Conservation (phyloP, 2,113 vertebrate species). For the Sinocyclocheilus rhinocerous region DNA sequence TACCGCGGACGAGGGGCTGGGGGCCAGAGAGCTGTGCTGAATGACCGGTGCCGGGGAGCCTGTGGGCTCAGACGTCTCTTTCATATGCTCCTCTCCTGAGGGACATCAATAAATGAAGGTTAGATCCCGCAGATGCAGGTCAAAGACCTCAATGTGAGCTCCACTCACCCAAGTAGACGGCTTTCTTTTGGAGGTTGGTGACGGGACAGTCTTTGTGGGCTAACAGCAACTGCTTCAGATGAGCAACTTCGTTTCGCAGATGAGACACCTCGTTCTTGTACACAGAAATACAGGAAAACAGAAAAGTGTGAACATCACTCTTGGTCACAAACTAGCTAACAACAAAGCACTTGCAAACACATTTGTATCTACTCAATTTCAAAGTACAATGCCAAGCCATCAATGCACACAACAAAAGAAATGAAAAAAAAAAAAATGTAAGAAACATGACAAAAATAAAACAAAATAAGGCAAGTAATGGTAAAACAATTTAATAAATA, state of each 20-base stretch:
- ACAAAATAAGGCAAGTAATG: too few relatives aligned
- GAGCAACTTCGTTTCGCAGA: conserved; percentile 94
- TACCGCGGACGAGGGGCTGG: conserved; percentile 66
- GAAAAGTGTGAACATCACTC: not conserved
- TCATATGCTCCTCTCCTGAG: conserved; percentile 87
- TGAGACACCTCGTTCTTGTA: conserved; percentile 87
- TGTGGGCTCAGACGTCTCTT: conserved; percentile 86
- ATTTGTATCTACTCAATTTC: not conserved
- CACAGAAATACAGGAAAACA: conserved; percentile 30
- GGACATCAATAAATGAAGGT: conserved; percentile 13
- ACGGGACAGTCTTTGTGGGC: conserved; percentile 99
- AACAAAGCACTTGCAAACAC: not conserved
- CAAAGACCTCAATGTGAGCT: not conserved
- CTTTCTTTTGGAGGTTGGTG: conserved; percentile 95
- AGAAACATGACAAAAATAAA: not conserved
- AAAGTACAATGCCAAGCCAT: not conserved
- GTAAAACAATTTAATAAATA: too few relatives aligned
- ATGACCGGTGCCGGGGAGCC: conserved; percentile 91
- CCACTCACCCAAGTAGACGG: conserved; percentile 77
- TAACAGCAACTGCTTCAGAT: conserved; percentile 95
- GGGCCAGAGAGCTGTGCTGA: conserved; percentile 89
- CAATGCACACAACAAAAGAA: not conserved
- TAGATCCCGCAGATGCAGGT: not conserved
- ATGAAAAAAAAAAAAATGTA: not conserved
- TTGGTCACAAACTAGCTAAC: not conserved